Evolutionary conservation across 2,797 vertebrate species (phyloP), one percentile per base, ranked within the genome.

Genomic region (Chloroceryle amazona): DNA sequence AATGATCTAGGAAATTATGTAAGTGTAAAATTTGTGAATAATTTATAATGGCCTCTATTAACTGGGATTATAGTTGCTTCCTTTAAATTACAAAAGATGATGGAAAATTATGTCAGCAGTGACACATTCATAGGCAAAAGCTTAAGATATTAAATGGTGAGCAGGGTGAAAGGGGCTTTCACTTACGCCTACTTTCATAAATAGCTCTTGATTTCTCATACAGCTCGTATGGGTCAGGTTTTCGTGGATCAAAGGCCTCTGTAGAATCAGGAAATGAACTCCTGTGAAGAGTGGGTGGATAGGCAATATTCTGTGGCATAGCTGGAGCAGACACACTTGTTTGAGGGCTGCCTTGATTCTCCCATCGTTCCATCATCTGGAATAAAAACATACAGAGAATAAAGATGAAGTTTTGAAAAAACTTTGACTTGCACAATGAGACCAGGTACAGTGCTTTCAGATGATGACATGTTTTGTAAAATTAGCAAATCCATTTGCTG

Each of bases 101-200:
- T 4, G 11, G 46, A 86, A 93, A 95, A 87, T 74, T 70, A 57
- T 70, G 91, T 72, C 54, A 90, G 73, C 33, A 86, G 79, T 58
- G 58, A 41, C 55, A 31, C 9, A 76, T 33, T 75, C 81, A 88
- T 71, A 81, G 75, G 60, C 19, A 93, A 90, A 84, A 75, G 17
- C 57, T 58, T 75, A 89, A 91, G 91, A 61, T 68, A 58, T 60
- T 88, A 88, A 87, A 66, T 33, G 76, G 26, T 81, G 86, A 92
- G 72, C 89, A 81, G 86, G 89, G 90, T 85, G 81, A 91, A 82
- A 62, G 86, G 90, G 86, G 91, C 93, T 98, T 96, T 97, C 96
- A 99, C 99, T 99, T 99, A 99, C 99, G 99, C 99, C 99, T 99
- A 99, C 99, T 99, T 99, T 99, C 99, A 99, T 99, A 99, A 98